A percentile compares a stretch with the other conserved stretches of the same genome.
phyloP scores from a whole-genome alignment of 2,888 invertebrate species.

The Micropterix aruncella region DNA sequence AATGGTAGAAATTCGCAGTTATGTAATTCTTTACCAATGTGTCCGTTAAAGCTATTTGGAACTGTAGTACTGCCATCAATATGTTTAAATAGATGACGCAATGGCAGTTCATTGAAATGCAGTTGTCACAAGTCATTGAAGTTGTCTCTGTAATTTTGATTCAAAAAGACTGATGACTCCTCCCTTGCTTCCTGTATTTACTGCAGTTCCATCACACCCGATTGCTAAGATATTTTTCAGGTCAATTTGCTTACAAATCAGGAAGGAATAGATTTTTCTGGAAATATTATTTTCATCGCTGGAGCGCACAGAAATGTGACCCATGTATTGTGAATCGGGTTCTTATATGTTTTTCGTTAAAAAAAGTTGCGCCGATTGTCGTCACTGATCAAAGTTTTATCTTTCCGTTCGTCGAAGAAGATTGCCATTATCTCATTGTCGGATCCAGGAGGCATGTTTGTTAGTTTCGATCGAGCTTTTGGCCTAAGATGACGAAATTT shows the following conservation, averaged over 20 bases:
- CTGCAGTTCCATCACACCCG: conserved; percentile 13
- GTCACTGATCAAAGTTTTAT: conserved; percentile 5
- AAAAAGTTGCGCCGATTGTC: conserved; percentile 5
- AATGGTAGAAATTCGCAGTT: conserved; percentile 10
- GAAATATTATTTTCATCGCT: conserved; percentile 4
- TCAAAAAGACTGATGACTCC: conserved; percentile 12
- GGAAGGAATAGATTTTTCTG: conserved; percentile 2
- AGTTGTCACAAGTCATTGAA: conserved; percentile 12
- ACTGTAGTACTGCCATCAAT: conserved; percentile 12
- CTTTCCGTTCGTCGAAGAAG: conserved; percentile 4
- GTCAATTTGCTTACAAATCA: conserved; percentile 3
- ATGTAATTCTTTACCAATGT: conserved; percentile 10
- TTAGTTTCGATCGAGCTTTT: conserved; percentile 1
- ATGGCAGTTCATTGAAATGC: conserved; percentile 12
- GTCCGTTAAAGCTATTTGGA: conserved; percentile 8
- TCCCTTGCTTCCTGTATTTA: conserved; percentile 11
- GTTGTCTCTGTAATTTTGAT: conserved; percentile 10
- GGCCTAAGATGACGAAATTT: conserved; percentile 1
- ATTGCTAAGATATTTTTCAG: conserved; percentile 9
- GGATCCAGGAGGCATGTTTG: neutral
- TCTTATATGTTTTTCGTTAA: conserved; percentile 11
- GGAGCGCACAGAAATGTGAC: conserved; percentile 4
- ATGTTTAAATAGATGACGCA: conserved; percentile 12
- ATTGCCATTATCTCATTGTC: neutral
- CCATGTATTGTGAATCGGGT: conserved; percentile 10